Conservation (phyloP, 2,797 vertebrate genomes). For the Hybognathus amarus region DNA sequence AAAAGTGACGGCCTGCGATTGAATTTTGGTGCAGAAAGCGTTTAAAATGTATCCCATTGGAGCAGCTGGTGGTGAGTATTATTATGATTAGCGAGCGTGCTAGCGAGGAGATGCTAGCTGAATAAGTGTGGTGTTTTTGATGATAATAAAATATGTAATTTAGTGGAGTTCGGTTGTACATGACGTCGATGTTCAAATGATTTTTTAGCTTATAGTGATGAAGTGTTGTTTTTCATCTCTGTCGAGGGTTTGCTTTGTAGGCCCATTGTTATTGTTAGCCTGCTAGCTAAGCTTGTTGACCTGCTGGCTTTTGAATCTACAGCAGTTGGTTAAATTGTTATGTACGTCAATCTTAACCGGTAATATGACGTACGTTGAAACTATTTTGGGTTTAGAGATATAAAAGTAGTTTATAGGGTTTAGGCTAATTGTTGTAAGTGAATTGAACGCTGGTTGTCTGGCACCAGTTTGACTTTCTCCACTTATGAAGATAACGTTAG, state of each 20-base stretch:
- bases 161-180: too few relatives aligned
- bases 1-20: conserved; percentile 70
- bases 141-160: not conserved
- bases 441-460: not conserved
- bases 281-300: conserved; percentile 43
- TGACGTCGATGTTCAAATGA: not conserved
- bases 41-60: conserved; percentile 82
- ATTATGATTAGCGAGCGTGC: conserved; percentile 63
- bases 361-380: not conserved
- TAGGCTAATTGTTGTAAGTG: not conserved
- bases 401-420: not conserved
- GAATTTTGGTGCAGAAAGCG: conserved; percentile 72
- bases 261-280: conserved; percentile 67
- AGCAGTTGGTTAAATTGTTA: not conserved
- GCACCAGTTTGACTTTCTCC: not conserved
- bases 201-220: not conserved
- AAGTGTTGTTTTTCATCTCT: not conserved
- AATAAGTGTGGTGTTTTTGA: conserved; percentile 19
- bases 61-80: conserved; percentile 79
- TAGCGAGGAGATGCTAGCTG: conserved; percentile 70
- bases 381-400: not conserved
- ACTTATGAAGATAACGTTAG: not conserved
- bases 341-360: not conserved
- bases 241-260: conserved; percentile 48
- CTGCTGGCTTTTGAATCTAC: conserved; percentile 18